These are phyloP conservation scores for Drosophila seguyi DNA, from an alignment of 1,140 invertebrate genomes.

Conservation along the genomic window DNA sequence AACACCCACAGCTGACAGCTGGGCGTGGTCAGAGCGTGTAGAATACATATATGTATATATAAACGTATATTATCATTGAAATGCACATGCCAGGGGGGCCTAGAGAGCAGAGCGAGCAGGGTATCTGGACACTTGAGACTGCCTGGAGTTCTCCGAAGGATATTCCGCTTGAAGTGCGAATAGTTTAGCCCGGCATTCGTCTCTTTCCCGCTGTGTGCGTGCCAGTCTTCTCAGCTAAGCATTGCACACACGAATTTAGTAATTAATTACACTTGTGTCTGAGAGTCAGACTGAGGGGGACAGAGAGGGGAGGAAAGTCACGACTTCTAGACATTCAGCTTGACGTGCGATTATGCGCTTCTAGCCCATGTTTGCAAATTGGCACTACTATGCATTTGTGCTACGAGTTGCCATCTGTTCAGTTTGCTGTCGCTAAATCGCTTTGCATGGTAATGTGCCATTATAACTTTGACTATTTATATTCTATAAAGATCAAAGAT, in stretches of 20 bases:
- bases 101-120: not conserved
- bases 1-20: constrained; percentile 37
- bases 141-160: constrained; percentile 32
- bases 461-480: not conserved
- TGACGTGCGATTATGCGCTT: constrained; percentile 71
- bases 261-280: constrained; percentile 77
- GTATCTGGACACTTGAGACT: constrained; percentile 52
- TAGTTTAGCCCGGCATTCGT: constrained; percentile 60
- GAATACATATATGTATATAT: constrained; percentile 15
- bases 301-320: not conserved
- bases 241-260: constrained; percentile 74
- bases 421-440: not conserved
- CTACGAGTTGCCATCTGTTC: constrained; percentile 23
- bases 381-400: constrained; percentile 28
- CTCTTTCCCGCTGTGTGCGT: constrained; percentile 9
- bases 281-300: not conserved
- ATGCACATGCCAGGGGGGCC: constrained; percentile 14
- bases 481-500: no score
- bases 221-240: constrained; percentile 36
- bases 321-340: constrained; percentile 49
- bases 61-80: constrained; percentile 18
- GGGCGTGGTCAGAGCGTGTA: constrained; percentile 33
- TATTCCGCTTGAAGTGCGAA: constrained; percentile 67
- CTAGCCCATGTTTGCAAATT: constrained; percentile 60
- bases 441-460: not conserved